These are phyloP conservation scores for Stigmatopora nigra DNA, from an alignment of 2,113 vertebrate genomes.

Conservation along the genomic window DNA sequence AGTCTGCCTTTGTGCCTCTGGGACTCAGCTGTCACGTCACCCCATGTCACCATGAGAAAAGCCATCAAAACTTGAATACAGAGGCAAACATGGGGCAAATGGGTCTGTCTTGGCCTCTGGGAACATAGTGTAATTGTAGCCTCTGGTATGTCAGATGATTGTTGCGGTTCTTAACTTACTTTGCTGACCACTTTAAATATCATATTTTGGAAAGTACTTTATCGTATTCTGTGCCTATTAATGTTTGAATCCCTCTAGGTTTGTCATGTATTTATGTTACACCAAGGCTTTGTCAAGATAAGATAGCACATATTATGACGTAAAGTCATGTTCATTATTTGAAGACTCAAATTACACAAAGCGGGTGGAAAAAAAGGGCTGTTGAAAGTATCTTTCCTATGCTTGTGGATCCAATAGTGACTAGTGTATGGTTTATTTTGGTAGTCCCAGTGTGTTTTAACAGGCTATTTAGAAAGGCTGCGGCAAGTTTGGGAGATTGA, in stretches of 20 bases:
- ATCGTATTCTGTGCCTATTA: background rate
- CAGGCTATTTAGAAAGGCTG: slow-evolving; percentile 19
- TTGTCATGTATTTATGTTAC: background rate
- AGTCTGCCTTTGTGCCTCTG: too few species aligned
- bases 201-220: background rate
- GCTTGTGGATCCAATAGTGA: slow-evolving; percentile 7
- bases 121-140: background rate
- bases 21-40: too few species aligned
- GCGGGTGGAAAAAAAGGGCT: slow-evolving; percentile 12
- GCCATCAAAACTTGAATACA: background rate
- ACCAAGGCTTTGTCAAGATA: background rate
- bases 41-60: background rate
- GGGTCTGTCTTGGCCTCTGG: background rate
- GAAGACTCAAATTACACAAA: background rate
- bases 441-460: slow-evolving; percentile 23
- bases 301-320: background rate
- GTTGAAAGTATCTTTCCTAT: slow-evolving; percentile 15
- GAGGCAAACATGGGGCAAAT: background rate
- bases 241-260: background rate
- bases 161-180: background rate
- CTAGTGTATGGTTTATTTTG: slow-evolving; percentile 18
- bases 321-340: background rate
- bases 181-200: background rate
- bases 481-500: slow-evolving; percentile 14
- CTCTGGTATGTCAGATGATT: background rate